Evolutionary conservation across 2,888 invertebrate genomes (phyloP).

Genomic region (Stegana nigrithorax): DNA sequence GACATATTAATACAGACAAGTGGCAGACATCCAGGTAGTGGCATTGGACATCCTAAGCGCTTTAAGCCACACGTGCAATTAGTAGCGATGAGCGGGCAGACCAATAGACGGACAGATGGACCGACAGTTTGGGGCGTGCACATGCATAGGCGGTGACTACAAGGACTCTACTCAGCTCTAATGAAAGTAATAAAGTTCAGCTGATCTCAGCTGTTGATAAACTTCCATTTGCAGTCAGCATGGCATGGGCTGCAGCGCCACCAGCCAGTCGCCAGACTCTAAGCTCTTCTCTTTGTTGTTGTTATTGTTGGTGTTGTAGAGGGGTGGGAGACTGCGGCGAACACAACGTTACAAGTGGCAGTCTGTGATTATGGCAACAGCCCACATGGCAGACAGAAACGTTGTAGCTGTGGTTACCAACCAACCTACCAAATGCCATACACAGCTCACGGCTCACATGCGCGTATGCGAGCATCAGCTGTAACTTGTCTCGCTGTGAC

Average conservation of each 20-base stretch:
- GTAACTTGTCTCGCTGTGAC: neutral
- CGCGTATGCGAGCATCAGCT: neutral
- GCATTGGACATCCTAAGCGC: too few species aligned
- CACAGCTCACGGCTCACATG: neutral
- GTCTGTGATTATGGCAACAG: constrained; percentile 44
- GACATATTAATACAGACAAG: neutral
- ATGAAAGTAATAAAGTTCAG: constrained; percentile 59
- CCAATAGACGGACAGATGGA: neutral
- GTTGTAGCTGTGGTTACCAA: constrained; percentile 11
- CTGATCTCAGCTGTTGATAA: constrained; percentile 41
- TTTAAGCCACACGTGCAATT: neutral
- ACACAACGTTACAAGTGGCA: constrained; percentile 30
- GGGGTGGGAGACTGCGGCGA: constrained; percentile 14
- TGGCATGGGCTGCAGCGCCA: too few species aligned
- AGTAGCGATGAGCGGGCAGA: neutral
- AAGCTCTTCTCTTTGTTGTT: too few species aligned
- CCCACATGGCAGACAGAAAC: neutral
- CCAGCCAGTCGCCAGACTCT: too few species aligned
- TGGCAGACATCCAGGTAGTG: too few species aligned
- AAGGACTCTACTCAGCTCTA: constrained; percentile 41
- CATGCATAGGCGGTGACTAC: too few species aligned
- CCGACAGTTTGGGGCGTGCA: too few species aligned
- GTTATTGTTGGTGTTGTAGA: too few species aligned
- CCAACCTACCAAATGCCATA: neutral
- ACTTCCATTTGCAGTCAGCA: constrained; percentile 31